A percentile compares a stretch with the other conserved stretches of the same genome.
Evolutionary conservation across 53 echinoderm and acorn worm species (phyloP).

Genomic region (Hippasteria phrygiana): DNA sequence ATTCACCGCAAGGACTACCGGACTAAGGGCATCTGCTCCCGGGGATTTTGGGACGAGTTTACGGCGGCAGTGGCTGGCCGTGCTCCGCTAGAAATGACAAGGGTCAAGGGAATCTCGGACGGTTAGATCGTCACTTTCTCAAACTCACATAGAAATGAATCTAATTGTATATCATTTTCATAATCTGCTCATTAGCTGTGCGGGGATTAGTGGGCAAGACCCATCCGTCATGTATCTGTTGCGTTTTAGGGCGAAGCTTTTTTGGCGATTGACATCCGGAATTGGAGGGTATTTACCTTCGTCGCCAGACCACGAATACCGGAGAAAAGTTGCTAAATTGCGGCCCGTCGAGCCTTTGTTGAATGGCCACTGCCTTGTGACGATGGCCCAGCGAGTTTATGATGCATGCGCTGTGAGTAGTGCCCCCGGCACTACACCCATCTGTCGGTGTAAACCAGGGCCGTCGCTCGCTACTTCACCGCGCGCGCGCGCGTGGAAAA

Average conservation of each 20-base stretch:
- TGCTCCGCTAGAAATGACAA: conserved; percentile 7
- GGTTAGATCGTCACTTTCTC: not conserved
- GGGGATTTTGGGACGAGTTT: conserved; percentile 27
- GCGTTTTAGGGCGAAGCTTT: conserved; percentile 36
- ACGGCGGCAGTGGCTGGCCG: conserved; percentile 7
- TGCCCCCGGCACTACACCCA: conserved; percentile 55
- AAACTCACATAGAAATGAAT: conserved; percentile 19
- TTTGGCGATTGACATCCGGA: not conserved
- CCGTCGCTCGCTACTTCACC: conserved; percentile 23
- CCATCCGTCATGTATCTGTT: conserved; percentile 53
- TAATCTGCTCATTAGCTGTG: conserved; percentile 50
- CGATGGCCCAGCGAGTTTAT: conserved; percentile 56
- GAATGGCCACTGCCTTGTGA: conserved; percentile 14
- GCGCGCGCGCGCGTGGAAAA: conserved; percentile 23
- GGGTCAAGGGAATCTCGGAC: conserved; percentile 31
- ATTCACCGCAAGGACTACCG: conserved; percentile 6
- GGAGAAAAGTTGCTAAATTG: conserved; percentile 53
- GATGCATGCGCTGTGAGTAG: conserved; percentile 48
- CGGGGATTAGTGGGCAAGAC: conserved; percentile 18
- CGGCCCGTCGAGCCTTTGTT: conserved; percentile 51
- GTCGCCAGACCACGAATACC: conserved; percentile 33
- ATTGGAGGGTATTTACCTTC: conserved; percentile 24
- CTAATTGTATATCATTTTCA: conserved; percentile 66
- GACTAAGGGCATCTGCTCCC: conserved; percentile 27
- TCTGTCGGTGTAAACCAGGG: conserved; percentile 42